These are phyloP conservation scores for Rhinolophus sinicus DNA, from an alignment of 2,113 vertebrate genomes.

Conservation along the genomic window DNA sequence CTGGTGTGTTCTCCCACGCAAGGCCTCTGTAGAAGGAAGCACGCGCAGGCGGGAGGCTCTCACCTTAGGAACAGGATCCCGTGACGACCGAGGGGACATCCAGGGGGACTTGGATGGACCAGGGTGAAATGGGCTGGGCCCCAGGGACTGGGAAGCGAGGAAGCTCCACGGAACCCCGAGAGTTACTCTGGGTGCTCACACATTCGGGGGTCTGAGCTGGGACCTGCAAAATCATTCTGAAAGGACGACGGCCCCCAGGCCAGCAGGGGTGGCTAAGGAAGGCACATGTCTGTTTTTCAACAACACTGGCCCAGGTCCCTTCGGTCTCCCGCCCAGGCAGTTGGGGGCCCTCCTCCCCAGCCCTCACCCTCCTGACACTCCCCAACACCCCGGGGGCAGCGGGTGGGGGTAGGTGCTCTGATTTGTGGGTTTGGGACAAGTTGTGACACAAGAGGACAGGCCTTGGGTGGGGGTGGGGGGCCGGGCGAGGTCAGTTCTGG, in stretches of 20 bases:
- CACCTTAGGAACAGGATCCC: not conserved
- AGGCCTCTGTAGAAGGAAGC: fast-evolving
- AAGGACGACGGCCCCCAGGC: not conserved
- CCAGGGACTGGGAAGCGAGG: not conserved
- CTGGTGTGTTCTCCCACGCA: not conserved
- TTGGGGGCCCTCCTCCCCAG: not conserved
- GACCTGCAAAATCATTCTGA: fast-evolving
- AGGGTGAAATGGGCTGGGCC: fast-evolving
- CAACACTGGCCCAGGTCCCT: fast-evolving
- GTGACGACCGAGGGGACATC: fast-evolving
- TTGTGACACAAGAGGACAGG: not conserved
- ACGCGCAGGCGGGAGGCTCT: fast-evolving
- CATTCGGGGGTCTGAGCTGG: fast-evolving
- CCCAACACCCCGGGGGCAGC: not conserved
- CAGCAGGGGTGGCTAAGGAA: not conserved
- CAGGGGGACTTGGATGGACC: fast-evolving
- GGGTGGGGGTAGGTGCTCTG: not conserved
- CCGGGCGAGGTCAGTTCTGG: not conserved
- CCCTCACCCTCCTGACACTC: not conserved
- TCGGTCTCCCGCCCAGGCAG: not conserved
- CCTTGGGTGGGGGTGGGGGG: not conserved
- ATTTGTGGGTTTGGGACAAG: not conserved
- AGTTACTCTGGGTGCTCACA: not conserved
- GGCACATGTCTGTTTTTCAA: not conserved
- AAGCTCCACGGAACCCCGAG: not conserved